Evolutionary conservation across 1,140 invertebrate species (phyloP).

Genomic region (Drosophila trapezifrons): DNA sequence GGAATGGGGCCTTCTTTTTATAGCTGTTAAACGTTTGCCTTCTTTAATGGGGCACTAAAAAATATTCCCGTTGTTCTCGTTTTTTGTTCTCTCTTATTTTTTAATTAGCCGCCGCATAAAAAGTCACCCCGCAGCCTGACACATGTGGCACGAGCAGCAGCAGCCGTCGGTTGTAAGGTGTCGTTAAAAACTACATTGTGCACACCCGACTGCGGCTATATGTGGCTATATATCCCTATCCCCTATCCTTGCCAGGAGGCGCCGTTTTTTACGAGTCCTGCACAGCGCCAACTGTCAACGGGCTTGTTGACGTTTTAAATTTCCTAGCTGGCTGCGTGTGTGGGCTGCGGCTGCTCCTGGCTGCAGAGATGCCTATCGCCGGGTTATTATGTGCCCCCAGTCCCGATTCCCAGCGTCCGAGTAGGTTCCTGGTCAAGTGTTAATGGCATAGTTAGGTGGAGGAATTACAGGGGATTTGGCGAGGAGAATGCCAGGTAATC

Average conservation of each 20-base stretch:
- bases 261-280: slow-evolving; percentile 62
- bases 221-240: slow-evolving; percentile 12
- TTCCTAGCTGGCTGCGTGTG: slow-evolving; percentile 43
- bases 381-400: slow-evolving; percentile 22
- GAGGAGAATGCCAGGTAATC: slow-evolving; percentile 11
- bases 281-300: slow-evolving; percentile 72
- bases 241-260: slow-evolving; percentile 16
- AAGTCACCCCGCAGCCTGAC: slow-evolving; percentile 63
- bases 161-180: slow-evolving; percentile 69
- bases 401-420: slow-evolving; percentile 13
- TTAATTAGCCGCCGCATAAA: slow-evolving; percentile 78
- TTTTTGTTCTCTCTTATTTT: slow-evolving; percentile 53
- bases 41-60: slow-evolving; percentile 52
- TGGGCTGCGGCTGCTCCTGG: slow-evolving; percentile 13
- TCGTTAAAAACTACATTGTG: slow-evolving; percentile 65
- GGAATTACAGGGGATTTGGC: slow-evolving; percentile 28
- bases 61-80: slow-evolving; percentile 24
- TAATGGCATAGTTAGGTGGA: slow-evolving; percentile 50
- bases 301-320: slow-evolving; percentile 57
- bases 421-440: slow-evolving; percentile 43
- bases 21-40: slow-evolving; percentile 66
- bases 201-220: slow-evolving; percentile 30
- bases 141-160: slow-evolving; percentile 65
- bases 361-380: slow-evolving; percentile 27
- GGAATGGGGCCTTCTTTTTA: slow-evolving; percentile 52